phyloP scores from a whole-genome alignment of 1,140 invertebrate genomes.

The Teleogryllus occipitalis region DNA sequence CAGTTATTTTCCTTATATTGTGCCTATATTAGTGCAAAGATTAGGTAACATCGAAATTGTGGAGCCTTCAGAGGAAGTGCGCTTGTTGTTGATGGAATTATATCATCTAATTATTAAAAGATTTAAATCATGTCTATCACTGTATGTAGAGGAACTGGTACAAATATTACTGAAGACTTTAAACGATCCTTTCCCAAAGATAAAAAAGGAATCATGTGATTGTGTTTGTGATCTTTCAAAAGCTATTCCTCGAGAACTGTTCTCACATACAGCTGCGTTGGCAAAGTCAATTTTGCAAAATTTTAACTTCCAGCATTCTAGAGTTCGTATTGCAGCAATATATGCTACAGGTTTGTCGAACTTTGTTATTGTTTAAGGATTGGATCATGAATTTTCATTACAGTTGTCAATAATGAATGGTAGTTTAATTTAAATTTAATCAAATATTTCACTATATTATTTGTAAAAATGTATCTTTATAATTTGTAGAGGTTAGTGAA shows the following conservation, averaged over 20 bases:
- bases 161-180: slow-evolving; percentile 62
- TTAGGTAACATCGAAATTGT: slow-evolving; percentile 66
- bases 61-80: slow-evolving; percentile 80
- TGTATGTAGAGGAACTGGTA: slow-evolving; percentile 67
- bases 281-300: slow-evolving; percentile 61
- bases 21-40: slow-evolving; percentile 64
- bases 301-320: slow-evolving; percentile 72
- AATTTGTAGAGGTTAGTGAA: neutral
- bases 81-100: slow-evolving; percentile 57
- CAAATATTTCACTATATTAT: neutral
- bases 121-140: slow-evolving; percentile 46
- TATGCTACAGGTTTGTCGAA: slow-evolving; percentile 54
- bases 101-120: slow-evolving; percentile 54
- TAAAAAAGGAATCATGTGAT: slow-evolving; percentile 67
- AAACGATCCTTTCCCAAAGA: slow-evolving; percentile 64
- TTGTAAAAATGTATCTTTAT: neutral
- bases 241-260: slow-evolving; percentile 58
- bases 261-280: slow-evolving; percentile 59
- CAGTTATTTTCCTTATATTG: slow-evolving; percentile 57
- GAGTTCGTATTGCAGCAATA: slow-evolving; percentile 62
- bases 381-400: neutral
- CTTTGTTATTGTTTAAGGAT: neutral
- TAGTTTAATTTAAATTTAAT: neutral
- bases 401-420: neutral
- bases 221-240: slow-evolving; percentile 56